Base-by-base conservation (phyloP, 2,888 invertebrate species). In the Yponomeuta malinellus region DNA sequence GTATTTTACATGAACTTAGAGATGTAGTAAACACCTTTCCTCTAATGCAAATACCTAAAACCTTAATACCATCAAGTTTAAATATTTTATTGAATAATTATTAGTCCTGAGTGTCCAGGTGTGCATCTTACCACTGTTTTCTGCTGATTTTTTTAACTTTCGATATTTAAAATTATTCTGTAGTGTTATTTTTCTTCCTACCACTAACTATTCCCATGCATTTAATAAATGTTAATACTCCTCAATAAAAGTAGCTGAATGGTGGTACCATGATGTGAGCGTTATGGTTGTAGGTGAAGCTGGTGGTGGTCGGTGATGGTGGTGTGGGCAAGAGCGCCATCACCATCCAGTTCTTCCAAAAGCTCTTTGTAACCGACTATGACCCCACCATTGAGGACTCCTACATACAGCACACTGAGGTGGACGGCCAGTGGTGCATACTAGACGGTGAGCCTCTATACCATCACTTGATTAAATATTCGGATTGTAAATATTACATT, bases 381-480 rank as follows among this genome's bases (percentile, higher is more conserved):
- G 98, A 98, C 89, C 98, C 98, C 9, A 98, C 98, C 29, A 98
- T 98, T 74, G 98, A 98, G 89, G 98, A 98, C 86, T 97, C 97
- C 72, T 98, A 98, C 88, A 96, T 98, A 73, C 98, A 98, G 84
- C 98, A 98, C 86, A 97, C 97, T 0, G 97, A 98, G 86, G 96
- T 98, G 52, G 98, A 98, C 81, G 97, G 97, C 8, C 96, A 97
- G 81, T 97, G 97, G 96, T 98, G 97, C 84, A 95, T 97, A 74
- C 89, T 98, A 52, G 97, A 98, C 89, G 97, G 97, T 97, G 86
- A 90, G 83, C 78, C n/a, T 33, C 43, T 67, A 5, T 15, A 52
- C 2, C 29, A 15, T 63, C 15, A 63, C 29, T n/a, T 63, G 63
- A 63, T 6, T 43, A 43, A 43, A 8, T 43, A 43, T 43, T 8